These are phyloP conservation scores for Gonioctena quinquepunctata DNA, from an alignment of 1,140 invertebrate genomes.

Conservation along the genomic window DNA sequence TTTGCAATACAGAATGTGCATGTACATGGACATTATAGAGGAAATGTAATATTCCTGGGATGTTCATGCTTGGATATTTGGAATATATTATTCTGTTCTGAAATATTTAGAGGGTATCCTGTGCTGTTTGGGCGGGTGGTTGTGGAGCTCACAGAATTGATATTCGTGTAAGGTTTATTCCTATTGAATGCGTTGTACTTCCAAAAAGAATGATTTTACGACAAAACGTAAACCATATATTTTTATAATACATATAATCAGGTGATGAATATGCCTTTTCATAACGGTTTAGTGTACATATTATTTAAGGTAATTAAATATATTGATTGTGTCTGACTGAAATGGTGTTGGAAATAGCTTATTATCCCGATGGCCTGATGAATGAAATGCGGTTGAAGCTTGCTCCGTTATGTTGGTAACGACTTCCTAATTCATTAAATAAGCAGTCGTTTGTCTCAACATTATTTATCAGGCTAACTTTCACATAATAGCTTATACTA, in stretches of 20 bases:
- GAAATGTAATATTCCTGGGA: no score
- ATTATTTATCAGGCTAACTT: slow-evolving; percentile 9
- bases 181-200: not conserved
- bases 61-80: no score
- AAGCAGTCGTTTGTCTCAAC: not conserved
- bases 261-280: slow-evolving; percentile 52
- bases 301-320: slow-evolving; percentile 37
- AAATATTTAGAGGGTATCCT: no score
- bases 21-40: no score
- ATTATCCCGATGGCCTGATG: slow-evolving; percentile 25
- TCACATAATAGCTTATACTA: slow-evolving; percentile 10
- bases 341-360: slow-evolving; percentile 32
- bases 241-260: slow-evolving; percentile 48
- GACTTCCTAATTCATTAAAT: not conserved
- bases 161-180: not conserved
- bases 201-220: slow-evolving; percentile 13
- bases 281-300: slow-evolving; percentile 39
- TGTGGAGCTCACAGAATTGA: not conserved
- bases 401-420: not conserved
- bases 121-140: no score
- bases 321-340: slow-evolving; percentile 36
- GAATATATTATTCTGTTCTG: no score
- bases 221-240: slow-evolving; percentile 37
- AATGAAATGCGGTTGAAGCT: not conserved
- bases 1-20: no score